Percentiles rank a stretch among this genome's conserved stretches.
Evolutionary conservation across 2,113 vertebrate species (phyloP).

Genomic region (Pholis gunnellus): DNA sequence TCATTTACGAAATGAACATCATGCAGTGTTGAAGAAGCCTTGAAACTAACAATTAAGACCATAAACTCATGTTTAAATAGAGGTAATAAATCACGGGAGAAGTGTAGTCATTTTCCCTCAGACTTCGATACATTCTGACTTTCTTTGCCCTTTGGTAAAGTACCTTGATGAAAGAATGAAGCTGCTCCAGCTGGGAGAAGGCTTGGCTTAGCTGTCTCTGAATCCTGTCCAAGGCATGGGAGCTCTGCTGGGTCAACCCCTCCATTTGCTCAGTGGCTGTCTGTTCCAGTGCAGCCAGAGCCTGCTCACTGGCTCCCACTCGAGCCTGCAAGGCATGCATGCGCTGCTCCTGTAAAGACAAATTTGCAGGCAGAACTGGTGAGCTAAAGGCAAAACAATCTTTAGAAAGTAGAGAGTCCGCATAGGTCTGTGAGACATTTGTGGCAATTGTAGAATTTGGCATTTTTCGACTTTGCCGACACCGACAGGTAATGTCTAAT

Average conservation of each 20-base stretch:
- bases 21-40: neutral
- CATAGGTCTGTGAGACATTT: constrained; percentile 2
- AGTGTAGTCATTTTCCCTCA: neutral
- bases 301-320: constrained; percentile 83
- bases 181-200: constrained; percentile 86
- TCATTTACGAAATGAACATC: neutral
- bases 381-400: constrained; percentile 25
- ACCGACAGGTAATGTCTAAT: neutral
- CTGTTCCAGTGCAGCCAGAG: constrained; percentile 85
- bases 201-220: constrained; percentile 85
- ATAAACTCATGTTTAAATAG: neutral
- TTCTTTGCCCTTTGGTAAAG: constrained; percentile 44
- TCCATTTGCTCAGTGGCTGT: constrained; percentile 87
- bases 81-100: neutral
- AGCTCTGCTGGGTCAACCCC: constrained; percentile 87
- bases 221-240: constrained; percentile 84
- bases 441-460: constrained; percentile 7
- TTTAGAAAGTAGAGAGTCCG: constrained; percentile 1
- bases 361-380: constrained; percentile 26
- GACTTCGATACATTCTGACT: neutral
- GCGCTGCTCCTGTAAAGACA: constrained; percentile 84
- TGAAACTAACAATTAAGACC: neutral
- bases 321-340: constrained; percentile 83
- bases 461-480: constrained; percentile 9
- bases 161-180: constrained; percentile 90